Base-by-base conservation (phyloP, 2,888 invertebrate species). In the Psococerastis gibbosa region DNA sequence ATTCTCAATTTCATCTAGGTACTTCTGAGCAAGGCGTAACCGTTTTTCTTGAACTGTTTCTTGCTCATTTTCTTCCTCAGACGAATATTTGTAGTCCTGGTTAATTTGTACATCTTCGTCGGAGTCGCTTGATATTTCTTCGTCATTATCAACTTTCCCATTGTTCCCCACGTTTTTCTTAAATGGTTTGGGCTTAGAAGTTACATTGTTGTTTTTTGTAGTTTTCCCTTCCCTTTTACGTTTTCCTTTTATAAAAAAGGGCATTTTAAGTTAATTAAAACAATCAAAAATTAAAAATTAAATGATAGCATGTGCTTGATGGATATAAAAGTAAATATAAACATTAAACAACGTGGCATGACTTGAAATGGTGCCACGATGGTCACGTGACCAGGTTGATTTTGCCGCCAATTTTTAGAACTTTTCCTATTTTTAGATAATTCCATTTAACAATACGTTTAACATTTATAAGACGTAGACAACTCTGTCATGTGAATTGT, bases 241-340 rank as follows among this genome's bases (percentile, higher is more conserved):
- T 17, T 38, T 38, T 38, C 38, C 38, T 20, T 38, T 38, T 4
- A 38, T 38, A 22, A 38, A 38, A 11, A 38, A 38, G n/a, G 38
- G 38, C 38, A 38, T 38, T 13, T 34, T 34, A 17, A 9, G 13
- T 20, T 13, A 38, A 5, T 38, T 20, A 45, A 48, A 50, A 42
- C 48, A 48, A 47, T 72, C 75, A 54, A 80, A 68, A 48, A 72
- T 71, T 66, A 95, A 78, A 51, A 95, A 75, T 63, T 88, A 91
- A 58, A 91, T 84, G 67, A 98, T 98, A 44, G 97, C 97, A 68
- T 94, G 92, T 51, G 97, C 73, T 67, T 97, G 98, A 62, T 98
- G 97, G 1, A 89, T 88, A 67, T 95, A 95, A 65, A 91, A 87
- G 58, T 88, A 88, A 47, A 89, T 89, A 62, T 92, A 91, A 57